Evolutionary conservation across 1,140 invertebrate genomes (phyloP).

Genomic region (Zaprionus nigranus): DNA sequence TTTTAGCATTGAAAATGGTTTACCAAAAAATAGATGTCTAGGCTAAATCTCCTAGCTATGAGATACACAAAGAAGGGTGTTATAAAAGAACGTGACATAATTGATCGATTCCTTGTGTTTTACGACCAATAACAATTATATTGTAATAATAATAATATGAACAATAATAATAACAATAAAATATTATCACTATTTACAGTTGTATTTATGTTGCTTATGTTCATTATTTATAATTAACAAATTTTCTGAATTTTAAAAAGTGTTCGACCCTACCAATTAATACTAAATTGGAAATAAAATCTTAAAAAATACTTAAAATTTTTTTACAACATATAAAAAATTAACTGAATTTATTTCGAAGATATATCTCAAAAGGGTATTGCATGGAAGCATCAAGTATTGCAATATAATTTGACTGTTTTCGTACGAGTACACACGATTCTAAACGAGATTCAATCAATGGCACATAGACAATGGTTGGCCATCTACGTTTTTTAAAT

Average conservation of each 20-base stretch:
- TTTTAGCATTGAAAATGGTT: neutral
- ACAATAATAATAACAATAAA: neutral
- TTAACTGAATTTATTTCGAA: too few relatives aligned
- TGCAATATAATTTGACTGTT: too few relatives aligned
- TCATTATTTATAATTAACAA: neutral
- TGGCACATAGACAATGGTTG: neutral
- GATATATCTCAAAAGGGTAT: too few relatives aligned
- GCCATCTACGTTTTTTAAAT: neutral
- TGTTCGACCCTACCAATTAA: too few relatives aligned
- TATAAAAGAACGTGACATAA: neutral
- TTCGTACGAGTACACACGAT: too few relatives aligned
- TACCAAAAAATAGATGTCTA: neutral
- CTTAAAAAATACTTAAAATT: too few relatives aligned
- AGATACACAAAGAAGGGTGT: neutral
- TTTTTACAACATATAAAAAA: too few relatives aligned
- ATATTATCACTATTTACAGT: slow-evolving; percentile 6
- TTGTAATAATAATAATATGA: neutral
- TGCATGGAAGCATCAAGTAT: too few relatives aligned
- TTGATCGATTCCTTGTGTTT: neutral
- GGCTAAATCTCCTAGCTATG: neutral
- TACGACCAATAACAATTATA: neutral
- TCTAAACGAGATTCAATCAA: slow-evolving; percentile 1
- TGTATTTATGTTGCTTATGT: neutral
- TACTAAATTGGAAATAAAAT: too few relatives aligned
- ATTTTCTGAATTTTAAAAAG: neutral